Conservation (phyloP, 2,888 invertebrate genomes). For the Malacosoma neustria region DNA sequence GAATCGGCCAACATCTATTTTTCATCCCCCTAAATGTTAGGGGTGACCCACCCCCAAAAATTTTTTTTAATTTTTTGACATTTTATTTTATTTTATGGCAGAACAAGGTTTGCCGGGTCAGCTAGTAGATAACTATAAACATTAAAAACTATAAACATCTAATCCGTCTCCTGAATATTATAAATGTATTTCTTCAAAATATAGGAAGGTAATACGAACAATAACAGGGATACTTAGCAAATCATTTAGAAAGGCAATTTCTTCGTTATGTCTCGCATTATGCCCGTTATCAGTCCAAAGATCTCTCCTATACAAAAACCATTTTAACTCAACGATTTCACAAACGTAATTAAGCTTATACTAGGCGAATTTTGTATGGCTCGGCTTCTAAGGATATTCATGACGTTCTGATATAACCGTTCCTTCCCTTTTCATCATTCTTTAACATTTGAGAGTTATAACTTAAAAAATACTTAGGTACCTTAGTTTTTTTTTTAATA, state of each 20-base stretch:
- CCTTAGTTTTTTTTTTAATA: background rate
- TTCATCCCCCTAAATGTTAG: no score
- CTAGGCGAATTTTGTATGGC: background rate
- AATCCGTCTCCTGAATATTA: no score
- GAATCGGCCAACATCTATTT: no score
- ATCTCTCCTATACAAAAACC: background rate
- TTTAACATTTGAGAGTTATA: background rate
- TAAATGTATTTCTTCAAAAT: no score
- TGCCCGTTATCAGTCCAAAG: background rate
- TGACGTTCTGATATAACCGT: background rate
- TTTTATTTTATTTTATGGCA: no score
- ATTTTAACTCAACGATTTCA: background rate
- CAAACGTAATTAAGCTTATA: background rate
- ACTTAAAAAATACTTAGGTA: background rate
- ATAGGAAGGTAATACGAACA: background rate
- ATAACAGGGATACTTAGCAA: background rate
- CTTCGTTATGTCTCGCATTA: background rate
- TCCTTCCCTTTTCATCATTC: background rate
- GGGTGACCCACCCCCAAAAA: no score
- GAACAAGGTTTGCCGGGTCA: no score
- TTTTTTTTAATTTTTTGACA: no score
- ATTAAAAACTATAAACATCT: no score
- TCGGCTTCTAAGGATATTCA: background rate
- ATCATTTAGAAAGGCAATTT: background rate
- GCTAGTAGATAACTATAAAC: no score